phyloP scores from a whole-genome alignment of 2,888 invertebrate genomes.

The Aricia artaxerxes region DNA sequence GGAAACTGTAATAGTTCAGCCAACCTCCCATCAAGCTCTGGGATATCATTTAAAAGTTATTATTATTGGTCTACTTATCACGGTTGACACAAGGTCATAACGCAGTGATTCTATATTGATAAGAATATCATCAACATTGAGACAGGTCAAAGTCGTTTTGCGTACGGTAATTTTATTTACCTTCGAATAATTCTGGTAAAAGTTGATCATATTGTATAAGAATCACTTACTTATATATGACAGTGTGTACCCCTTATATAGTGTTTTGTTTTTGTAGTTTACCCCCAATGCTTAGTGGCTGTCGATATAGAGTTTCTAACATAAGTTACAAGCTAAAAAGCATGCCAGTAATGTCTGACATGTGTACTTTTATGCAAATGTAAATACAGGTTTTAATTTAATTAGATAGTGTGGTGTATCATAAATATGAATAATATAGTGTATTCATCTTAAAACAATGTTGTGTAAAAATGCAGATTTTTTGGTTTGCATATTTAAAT shows the following conservation, averaged over 20 bases:
- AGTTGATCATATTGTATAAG: not conserved
- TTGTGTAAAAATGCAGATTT: constrained; percentile 5
- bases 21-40: constrained; percentile 89
- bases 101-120: not conserved
- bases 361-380: not conserved
- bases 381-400: not conserved
- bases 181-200: not conserved
- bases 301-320: not conserved
- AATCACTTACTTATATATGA: not conserved
- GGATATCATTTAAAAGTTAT: constrained; percentile 15
- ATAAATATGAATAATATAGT: not conserved
- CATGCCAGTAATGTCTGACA: constrained; percentile 7
- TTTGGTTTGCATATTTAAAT: constrained; percentile 13
- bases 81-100: not conserved
- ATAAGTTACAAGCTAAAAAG: not conserved
- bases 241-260: not conserved
- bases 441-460: not conserved
- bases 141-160: not conserved
- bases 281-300: not conserved
- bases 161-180: not conserved
- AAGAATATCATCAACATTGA: constrained; percentile 6
- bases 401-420: not conserved
- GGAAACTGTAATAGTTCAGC: constrained; percentile 93
- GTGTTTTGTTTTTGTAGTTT: not conserved
- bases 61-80: not conserved